Evolutionary conservation across 1,140 invertebrate genomes (phyloP).

Genomic region (Cecropterus lyciades): DNA sequence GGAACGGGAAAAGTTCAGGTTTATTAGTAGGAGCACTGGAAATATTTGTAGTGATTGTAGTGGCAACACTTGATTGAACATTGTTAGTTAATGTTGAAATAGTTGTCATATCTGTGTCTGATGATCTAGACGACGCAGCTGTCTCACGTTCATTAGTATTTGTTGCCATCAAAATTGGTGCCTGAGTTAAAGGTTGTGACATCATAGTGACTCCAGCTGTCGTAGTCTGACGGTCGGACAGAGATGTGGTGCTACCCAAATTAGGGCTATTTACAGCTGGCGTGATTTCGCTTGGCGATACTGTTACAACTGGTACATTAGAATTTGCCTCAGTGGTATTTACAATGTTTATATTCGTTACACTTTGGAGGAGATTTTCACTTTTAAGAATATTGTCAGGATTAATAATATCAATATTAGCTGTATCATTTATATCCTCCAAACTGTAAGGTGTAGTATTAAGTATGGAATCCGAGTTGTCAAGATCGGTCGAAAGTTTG

Average conservation of each 20-base stretch:
- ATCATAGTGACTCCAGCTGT: slow-evolving; percentile 35
- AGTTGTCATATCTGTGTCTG: slow-evolving; percentile 41
- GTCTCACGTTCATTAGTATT: slow-evolving; percentile 15
- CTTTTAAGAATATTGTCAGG: slow-evolving; percentile 19
- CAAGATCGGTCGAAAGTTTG: slow-evolving; percentile 53
- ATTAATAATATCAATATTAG: slow-evolving; percentile 60
- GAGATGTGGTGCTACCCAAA: slow-evolving; percentile 40
- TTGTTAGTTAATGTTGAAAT: slow-evolving; percentile 27
- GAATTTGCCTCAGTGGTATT: slow-evolving; percentile 55
- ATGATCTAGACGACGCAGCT: slow-evolving; percentile 44
- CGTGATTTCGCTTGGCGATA: slow-evolving; percentile 33
- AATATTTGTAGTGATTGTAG: slow-evolving; percentile 27
- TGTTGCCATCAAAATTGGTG: background rate
- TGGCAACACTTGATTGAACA: slow-evolving; percentile 32
- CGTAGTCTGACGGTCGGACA: slow-evolving; percentile 49
- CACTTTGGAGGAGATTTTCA: slow-evolving; percentile 62
- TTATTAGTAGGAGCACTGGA: slow-evolving; percentile 55
- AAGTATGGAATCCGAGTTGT: slow-evolving; percentile 57
- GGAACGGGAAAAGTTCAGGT: slow-evolving; percentile 50
- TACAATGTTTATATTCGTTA: slow-evolving; percentile 54
- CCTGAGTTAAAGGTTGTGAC: slow-evolving; percentile 7
- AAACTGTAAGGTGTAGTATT: slow-evolving; percentile 78
- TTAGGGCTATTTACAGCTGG: slow-evolving; percentile 65
- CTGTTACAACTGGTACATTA: slow-evolving; percentile 43
- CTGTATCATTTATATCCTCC: slow-evolving; percentile 78